Evolutionary conservation across 2,113 vertebrate species (phyloP).

Genomic region (Sylvia atricapilla): DNA sequence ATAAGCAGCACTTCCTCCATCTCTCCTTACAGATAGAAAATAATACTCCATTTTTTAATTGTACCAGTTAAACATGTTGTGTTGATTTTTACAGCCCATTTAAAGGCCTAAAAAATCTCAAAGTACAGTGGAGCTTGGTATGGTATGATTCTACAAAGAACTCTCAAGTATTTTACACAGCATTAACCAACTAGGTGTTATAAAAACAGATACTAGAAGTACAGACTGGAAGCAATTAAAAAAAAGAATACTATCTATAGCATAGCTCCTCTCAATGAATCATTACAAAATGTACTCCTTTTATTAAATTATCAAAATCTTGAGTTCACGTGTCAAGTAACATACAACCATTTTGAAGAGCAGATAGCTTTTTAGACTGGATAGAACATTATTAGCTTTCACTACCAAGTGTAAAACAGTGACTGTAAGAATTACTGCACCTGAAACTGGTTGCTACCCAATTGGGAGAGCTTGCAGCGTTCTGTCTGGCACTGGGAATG

Average conservation of each 20-base stretch:
- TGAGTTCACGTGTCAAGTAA: neutral
- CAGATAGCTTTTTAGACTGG: neutral
- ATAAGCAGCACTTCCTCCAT: neutral
- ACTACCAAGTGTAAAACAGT: neutral
- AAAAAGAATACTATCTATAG: neutral
- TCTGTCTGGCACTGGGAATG: constrained; percentile 69
- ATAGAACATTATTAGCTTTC: neutral
- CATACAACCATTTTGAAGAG: neutral
- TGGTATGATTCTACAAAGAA: neutral
- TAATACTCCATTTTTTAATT: neutral
- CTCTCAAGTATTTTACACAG: neutral
- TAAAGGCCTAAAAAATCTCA: neutral
- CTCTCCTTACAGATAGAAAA: neutral
- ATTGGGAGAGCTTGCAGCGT: constrained; percentile 50
- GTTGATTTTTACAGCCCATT: neutral
- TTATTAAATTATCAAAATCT: neutral
- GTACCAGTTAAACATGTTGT: neutral
- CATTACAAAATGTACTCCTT: neutral
- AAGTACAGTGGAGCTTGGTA: neutral
- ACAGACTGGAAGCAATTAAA: neutral
- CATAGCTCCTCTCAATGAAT: neutral
- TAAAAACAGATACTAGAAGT: neutral
- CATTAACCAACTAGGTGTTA: neutral
- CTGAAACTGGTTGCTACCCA: constrained; percentile 75
- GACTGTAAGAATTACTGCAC: constrained; percentile 44